These are phyloP conservation scores for Theocolax elegans DNA, from an alignment of 1,140 invertebrate species.

Conservation along the genomic window DNA sequence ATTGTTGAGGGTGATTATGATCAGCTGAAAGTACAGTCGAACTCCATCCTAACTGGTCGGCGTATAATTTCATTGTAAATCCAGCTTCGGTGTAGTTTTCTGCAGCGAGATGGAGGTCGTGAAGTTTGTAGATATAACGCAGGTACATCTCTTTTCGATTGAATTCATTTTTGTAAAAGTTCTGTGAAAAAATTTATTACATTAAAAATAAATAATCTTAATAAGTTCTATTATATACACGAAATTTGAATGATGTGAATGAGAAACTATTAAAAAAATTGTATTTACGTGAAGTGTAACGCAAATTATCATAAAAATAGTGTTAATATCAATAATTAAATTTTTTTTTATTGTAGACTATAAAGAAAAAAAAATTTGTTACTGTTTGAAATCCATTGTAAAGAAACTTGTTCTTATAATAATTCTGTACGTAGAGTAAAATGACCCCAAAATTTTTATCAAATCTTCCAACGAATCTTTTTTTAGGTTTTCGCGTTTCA, in stretches of 20 bases:
- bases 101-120: constrained; percentile 91
- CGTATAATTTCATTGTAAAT: constrained; percentile 93
- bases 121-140: constrained; percentile 95
- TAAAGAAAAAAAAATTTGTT: too few species aligned
- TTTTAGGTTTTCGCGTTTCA: not conserved
- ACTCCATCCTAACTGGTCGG: constrained; percentile 90
- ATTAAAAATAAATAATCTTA: too few species aligned
- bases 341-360: too few species aligned
- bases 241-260: too few species aligned
- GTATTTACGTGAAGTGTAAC: too few species aligned
- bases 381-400: too few species aligned
- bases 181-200: constrained; percentile 76
- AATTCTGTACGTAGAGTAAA: constrained; percentile 17
- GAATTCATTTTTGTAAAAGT: constrained; percentile 97
- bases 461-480: too few species aligned
- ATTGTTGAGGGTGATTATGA: constrained; percentile 75
- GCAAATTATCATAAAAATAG: too few species aligned
- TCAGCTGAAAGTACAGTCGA: constrained; percentile 75
- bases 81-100: constrained; percentile 97
- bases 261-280: too few species aligned
- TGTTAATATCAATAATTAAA: too few species aligned
- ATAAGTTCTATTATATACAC: too few species aligned
- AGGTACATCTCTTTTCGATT: constrained; percentile 97
- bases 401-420: constrained; percentile 24
- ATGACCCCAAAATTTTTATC: constrained; percentile 11